These are phyloP conservation scores for Camelus dromedarius DNA, from an alignment of 2,113 vertebrate genomes.

Conservation along the genomic window DNA sequence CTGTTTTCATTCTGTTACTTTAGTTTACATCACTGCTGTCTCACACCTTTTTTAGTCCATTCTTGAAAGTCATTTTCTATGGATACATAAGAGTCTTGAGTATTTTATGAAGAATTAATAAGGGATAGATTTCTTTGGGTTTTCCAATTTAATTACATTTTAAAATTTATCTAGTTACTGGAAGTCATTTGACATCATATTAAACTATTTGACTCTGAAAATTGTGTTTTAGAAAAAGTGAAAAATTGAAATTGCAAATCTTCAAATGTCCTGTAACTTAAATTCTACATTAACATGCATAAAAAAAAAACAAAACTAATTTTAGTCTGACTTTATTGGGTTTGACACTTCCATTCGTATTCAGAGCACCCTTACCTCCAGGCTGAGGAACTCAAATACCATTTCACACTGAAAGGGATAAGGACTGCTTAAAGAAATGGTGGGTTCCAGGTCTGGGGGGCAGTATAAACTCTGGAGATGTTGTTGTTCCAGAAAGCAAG, in stretches of 20 bases:
- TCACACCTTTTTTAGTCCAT: background rate
- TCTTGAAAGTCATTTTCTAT: background rate
- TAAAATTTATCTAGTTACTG: background rate
- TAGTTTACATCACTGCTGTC: background rate
- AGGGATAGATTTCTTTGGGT: background rate
- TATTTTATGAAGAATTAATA: constrained; percentile 22
- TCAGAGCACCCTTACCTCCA: background rate
- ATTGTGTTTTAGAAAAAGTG: background rate
- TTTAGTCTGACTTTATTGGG: background rate
- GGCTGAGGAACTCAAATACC: background rate
- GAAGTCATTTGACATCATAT: background rate
- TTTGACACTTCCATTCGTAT: background rate
- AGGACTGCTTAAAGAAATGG: background rate
- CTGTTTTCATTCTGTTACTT: background rate
- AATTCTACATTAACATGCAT: background rate
- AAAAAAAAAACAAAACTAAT: background rate
- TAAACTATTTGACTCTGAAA: background rate
- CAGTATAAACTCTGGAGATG: background rate
- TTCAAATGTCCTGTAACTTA: background rate
- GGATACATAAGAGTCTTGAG: background rate
- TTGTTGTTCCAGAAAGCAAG: background rate
- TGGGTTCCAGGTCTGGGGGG: background rate
- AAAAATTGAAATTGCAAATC: background rate
- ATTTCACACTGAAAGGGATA: background rate
- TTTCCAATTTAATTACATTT: constrained; percentile 37